Conservation (phyloP, 1,140 invertebrate genomes). For the Caenorhabditis brenneri region DNA sequence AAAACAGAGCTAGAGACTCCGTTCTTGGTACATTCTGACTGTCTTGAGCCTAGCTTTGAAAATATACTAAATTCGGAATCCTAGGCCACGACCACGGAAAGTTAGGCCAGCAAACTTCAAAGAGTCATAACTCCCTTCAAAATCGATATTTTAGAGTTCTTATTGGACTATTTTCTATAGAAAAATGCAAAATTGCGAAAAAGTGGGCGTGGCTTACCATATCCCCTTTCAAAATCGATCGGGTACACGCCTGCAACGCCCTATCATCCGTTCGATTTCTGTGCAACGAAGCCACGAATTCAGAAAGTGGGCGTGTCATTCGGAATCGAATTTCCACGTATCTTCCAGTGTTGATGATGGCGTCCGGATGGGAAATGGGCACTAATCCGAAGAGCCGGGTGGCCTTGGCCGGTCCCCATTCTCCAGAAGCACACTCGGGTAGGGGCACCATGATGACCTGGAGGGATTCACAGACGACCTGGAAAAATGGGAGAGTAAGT, state of each 20-base stretch:
- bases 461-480: conserved; percentile 87
- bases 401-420: conserved; percentile 99
- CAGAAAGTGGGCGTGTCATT: conserved; percentile 89
- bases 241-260: conserved; percentile 49
- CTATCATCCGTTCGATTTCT: conserved; percentile 95
- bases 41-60: too few relatives aligned
- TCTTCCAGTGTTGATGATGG: conserved; percentile 73
- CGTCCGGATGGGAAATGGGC: conserved; percentile 80
- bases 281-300: conserved; percentile 95
- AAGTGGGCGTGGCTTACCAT: too few relatives aligned
- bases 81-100: too few relatives aligned
- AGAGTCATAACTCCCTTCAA: too few relatives aligned
- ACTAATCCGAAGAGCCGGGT: conserved; percentile 78
- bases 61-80: too few relatives aligned
- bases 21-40: too few relatives aligned
- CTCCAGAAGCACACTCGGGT: conserved; percentile 94
- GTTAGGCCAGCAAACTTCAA: too few relatives aligned
- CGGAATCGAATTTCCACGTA: conserved; percentile 80
- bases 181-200: too few relatives aligned
- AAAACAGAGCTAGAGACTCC: too few relatives aligned
- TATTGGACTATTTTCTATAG: too few relatives aligned
- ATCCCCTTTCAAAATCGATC: conserved; percentile 34
- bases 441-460: conserved; percentile 93
- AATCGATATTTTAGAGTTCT: too few relatives aligned
- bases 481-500: too few relatives aligned